Base-by-base conservation (phyloP, 2,113 vertebrate genomes). In the Gadus chalcogrammus region DNA sequence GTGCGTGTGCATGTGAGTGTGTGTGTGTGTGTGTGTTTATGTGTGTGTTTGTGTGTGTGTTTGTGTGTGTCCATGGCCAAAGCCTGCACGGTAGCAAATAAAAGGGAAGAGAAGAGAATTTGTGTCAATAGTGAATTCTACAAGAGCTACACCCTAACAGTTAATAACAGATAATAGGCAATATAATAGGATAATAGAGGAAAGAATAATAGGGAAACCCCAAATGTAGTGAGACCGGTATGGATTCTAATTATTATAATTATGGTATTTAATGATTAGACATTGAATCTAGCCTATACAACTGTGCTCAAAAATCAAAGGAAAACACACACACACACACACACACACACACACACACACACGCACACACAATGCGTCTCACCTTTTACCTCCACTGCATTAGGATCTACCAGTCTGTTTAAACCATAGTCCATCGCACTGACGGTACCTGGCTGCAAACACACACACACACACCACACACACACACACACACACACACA, bases 301-400 rank as follows among this genome's bases (percentile, higher is more conserved):
- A 48, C 42, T 48, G 42, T 48, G 11, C 12, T 48, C 42, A 48
- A 62, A 28, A 2, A 62, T 68, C 27, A 70, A 12, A 62, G 5
- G 7, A 7, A 15, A 24, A 62, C 61, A 62, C 22, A 62, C 61
- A 18, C 63, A 64, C 31, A 16, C 11, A 38, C 42, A 42, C 28
- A 38, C 61, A 69, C 67, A 68, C 66, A 64, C 65, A 67, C 53
- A 61, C 22, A 70, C 62, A 67, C 56, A 24, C 60, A n/a, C 20
- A 53, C 27, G 18, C 13, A 64, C n/a, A 67, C 58, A 53, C 22
- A 28, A 61, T 78, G 7, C n/a, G 12, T 70, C 90, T 87, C 79
- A 92, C 91, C 91, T 90, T 92, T 94, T 96, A 99, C 97, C 97
- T 96, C 93, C 0, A 85, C 88, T 83, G 90, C 89, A 78, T 91